These are phyloP conservation scores for Puffinus mauretanicus DNA, from an alignment of 2,113 vertebrate species.

Conservation along the genomic window DNA sequence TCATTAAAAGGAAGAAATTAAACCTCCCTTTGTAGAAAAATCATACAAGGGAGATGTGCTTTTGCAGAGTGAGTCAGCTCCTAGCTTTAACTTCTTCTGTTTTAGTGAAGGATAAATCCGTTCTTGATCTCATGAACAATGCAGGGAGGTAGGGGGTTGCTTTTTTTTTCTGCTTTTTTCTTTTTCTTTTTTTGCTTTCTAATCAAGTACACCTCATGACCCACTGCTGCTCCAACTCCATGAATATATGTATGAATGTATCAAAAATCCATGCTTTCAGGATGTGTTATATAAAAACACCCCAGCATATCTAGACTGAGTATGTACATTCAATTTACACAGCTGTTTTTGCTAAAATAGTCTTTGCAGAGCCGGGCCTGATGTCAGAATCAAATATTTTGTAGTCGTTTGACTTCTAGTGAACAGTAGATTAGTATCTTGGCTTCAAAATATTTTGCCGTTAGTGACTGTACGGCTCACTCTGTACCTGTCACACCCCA, in stretches of 20 bases:
- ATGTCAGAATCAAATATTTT: slow-evolving; percentile 13
- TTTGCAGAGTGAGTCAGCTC: slow-evolving; percentile 59
- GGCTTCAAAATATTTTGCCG: neutral
- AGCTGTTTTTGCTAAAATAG: slow-evolving; percentile 16
- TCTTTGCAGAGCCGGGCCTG: neutral
- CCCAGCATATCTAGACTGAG: neutral
- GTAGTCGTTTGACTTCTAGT: neutral
- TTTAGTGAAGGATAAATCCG: neutral
- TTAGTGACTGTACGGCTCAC: neutral
- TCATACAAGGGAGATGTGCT: slow-evolving; percentile 24
- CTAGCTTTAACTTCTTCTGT: slow-evolving; percentile 17
- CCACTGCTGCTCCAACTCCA: slow-evolving; percentile 28
- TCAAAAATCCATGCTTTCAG: slow-evolving; percentile 11
- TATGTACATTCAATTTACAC: neutral
- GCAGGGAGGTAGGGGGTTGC: neutral
- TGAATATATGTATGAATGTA: slow-evolving; percentile 36
- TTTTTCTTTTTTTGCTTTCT: neutral
- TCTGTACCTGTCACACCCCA: slow-evolving; percentile 40
- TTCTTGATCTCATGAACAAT: slow-evolving; percentile 50
- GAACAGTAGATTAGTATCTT: neutral
- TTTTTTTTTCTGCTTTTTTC: neutral
- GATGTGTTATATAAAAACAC: slow-evolving; percentile 30
- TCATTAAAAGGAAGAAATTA: slow-evolving; percentile 44
- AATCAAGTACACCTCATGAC: slow-evolving; percentile 8
- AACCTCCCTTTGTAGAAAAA: slow-evolving; percentile 29